A percentile compares a stretch with the other conserved stretches of the same genome.
These are phyloP conservation scores for Oscheius sp. DNA, from an alignment of 2,888 invertebrate species.

Conservation along the genomic window DNA sequence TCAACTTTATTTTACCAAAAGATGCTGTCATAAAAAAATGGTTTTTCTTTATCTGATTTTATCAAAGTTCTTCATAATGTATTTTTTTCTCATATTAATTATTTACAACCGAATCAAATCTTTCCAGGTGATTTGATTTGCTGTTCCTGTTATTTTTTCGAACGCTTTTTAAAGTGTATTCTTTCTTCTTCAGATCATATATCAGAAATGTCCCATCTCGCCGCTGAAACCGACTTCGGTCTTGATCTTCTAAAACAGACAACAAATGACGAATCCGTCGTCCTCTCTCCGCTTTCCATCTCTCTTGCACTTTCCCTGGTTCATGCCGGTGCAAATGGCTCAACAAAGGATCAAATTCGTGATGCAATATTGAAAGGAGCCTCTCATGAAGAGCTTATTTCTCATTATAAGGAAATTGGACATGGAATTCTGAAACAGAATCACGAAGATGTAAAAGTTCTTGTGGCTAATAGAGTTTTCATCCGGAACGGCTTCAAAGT, in stretches of 20 bases:
- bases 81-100: too few species aligned
- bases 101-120: too few species aligned
- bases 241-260: constrained; percentile 27
- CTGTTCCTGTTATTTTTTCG: too few species aligned
- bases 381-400: constrained; percentile 2
- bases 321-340: constrained; percentile 33
- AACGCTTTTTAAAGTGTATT: too few species aligned
- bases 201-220: constrained; percentile 13
- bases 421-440: neutral
- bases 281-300: constrained; percentile 55
- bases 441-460: constrained; percentile 1
- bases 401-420: constrained; percentile 15
- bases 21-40: too few species aligned
- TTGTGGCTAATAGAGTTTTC: constrained; percentile 15
- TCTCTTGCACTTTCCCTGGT: constrained; percentile 52
- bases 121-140: too few species aligned
- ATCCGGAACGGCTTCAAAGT: neutral
- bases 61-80: too few species aligned
- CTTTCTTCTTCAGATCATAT: too few species aligned
- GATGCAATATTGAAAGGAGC: constrained; percentile 30
- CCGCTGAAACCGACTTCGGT: constrained; percentile 33
- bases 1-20: too few species aligned
- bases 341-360: constrained; percentile 28
- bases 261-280: constrained; percentile 22
- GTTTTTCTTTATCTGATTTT: too few species aligned